Evolutionary conservation across 2,797 vertebrate genomes (phyloP), one percentile per base, ranked within the genome.

Genomic region (Pitangus sulphuratus): DNA sequence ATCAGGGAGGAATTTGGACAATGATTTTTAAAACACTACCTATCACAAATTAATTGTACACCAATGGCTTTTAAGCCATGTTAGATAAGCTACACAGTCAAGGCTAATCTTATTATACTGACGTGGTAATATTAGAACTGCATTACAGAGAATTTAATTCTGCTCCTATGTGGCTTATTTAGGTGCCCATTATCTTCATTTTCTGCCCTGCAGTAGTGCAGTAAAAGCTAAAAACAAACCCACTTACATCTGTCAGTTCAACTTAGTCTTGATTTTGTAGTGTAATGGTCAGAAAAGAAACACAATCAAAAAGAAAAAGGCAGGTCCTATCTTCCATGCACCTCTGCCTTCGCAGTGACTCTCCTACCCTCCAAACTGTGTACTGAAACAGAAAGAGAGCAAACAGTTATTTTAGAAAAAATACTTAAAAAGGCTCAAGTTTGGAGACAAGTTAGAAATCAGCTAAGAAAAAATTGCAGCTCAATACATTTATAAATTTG

Each of bases 131-230:
- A 68, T 62, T 72, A 85, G 47, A 80, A 70, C 81, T 78, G 45
- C 58, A 91, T 96, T 79, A 61, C 16, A 62, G 70, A 72, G 45
- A 93, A 91, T 87, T 91, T 89, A 79, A 93, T 72, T 91, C 70
- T 72, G 16, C n/a, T 97, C 24, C 54, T 90, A 9, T 31, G 9
- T 94, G 45, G 64, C 84, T 76, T 71, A 91, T 51, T 88, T 81
- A 90, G 64, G 35, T 74, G 26, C 31, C 18, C 30, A 74, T 90
- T 94, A 54, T 94, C 70, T 89, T 92, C 19, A 70, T 72, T 82
- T 95, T 97, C 42, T 82, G 22, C 37, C 61, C 86, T 95, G 82
- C 26, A 74, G 28, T 85, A 92, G 16, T 89, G 16, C 69, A 90
- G n/a, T 45, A 8, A 31, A 95, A 95, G 85, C 60, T 86, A 75